Evolutionary conservation across 2,797 vertebrate genomes (phyloP).

Genomic region (Artibeus lituratus): DNA sequence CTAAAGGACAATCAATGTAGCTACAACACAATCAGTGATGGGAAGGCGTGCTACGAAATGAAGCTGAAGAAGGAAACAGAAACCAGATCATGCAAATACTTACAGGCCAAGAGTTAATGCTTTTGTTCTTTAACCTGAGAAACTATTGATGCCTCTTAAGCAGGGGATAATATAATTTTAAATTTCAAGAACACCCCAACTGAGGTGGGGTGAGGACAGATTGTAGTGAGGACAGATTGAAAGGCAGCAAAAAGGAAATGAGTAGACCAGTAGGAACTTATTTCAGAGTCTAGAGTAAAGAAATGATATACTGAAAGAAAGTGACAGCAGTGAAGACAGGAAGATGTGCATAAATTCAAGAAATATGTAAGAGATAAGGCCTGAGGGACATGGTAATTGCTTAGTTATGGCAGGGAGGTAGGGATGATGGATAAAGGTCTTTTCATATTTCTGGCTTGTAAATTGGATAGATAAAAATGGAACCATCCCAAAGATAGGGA

Average conservation of each 20-base stretch:
- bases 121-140: neutral
- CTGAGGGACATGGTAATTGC: neutral
- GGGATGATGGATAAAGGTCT: neutral
- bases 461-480: neutral
- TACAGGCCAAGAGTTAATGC: neutral
- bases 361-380: neutral
- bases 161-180: neutral
- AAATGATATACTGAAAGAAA: neutral
- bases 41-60: neutral
- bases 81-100: neutral
- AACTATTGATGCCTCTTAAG: neutral
- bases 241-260: neutral
- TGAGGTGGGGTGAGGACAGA: neutral
- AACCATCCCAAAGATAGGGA: neutral
- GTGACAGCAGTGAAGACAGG: neutral
- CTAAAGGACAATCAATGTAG: neutral
- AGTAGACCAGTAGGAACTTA: neutral
- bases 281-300: neutral
- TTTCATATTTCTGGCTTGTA: neutral
- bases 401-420: neutral
- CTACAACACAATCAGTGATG: neutral
- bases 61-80: neutral
- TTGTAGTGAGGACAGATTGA: neutral
- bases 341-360: neutral
- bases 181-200: slow-evolving; percentile 1